A percentile compares a stretch with the other conserved stretches of the same genome.
Evolutionary conservation across 2,888 invertebrate genomes (phyloP).

Genomic region (Tipula vernalis): DNA sequence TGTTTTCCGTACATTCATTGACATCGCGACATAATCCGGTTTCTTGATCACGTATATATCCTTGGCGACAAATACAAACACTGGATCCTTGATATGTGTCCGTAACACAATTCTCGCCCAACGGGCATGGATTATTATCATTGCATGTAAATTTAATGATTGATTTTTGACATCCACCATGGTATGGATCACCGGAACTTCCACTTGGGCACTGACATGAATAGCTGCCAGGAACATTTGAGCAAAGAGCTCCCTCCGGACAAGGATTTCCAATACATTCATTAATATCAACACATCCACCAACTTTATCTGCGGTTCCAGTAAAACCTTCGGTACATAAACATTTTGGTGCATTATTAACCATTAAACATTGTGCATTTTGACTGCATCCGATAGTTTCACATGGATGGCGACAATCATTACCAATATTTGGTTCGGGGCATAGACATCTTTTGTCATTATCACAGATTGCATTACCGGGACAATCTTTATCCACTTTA

Average conservation of each 20-base stretch:
- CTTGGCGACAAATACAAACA: conserved; percentile 82
- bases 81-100: conserved; percentile 60
- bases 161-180: conserved; percentile 58
- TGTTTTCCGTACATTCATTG: conserved; percentile 67
- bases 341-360: conserved; percentile 72
- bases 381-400: conserved; percentile 73
- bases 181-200: conserved; percentile 66
- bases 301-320: conserved; percentile 42
- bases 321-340: conserved; percentile 72
- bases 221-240: conserved; percentile 75
- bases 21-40: conserved; percentile 70
- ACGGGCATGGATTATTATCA: conserved; percentile 61
- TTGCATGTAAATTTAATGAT: conserved; percentile 57
- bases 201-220: conserved; percentile 81
- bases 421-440: conserved; percentile 82
- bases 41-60: conserved; percentile 63
- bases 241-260: conserved; percentile 72
- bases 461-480: conserved; percentile 81
- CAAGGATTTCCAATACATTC: conserved; percentile 78
- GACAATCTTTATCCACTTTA: conserved; percentile 61
- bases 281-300: conserved; percentile 77
- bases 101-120: conserved; percentile 73
- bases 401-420: conserved; percentile 88
- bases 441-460: conserved; percentile 66
- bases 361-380: conserved; percentile 79